phyloP scores from a whole-genome alignment of 1,140 invertebrate genomes.

The Drosophila kepulauana region DNA sequence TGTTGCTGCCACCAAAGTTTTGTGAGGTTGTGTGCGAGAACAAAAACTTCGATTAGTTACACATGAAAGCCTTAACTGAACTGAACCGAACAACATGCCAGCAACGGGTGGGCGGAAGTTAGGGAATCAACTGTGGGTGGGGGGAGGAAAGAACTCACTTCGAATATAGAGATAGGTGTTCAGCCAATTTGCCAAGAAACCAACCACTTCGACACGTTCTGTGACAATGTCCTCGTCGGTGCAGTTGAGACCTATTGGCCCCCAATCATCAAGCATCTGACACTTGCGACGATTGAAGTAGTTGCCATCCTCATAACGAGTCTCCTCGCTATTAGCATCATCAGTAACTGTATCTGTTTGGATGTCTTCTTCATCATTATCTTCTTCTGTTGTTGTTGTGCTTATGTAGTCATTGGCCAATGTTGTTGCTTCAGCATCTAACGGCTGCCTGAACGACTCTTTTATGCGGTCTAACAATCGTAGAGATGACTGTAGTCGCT shows the following conservation, averaged over 20 bases:
- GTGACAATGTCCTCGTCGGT: constrained; percentile 58
- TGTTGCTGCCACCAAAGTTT: neutral
- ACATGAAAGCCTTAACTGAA: constrained; percentile 55
- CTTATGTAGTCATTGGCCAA: constrained; percentile 40
- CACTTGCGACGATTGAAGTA: constrained; percentile 60
- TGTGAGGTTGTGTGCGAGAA: constrained; percentile 17
- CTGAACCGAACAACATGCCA: constrained; percentile 3
- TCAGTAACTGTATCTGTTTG: constrained; percentile 5
- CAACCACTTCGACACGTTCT: constrained; percentile 71
- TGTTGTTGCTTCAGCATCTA: constrained; percentile 25
- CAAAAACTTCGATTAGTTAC: constrained; percentile 61
- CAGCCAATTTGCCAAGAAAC: constrained; percentile 75
- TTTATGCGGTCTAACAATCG: constrained; percentile 51
- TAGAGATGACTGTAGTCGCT: constrained; percentile 54
- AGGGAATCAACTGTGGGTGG: neutral
- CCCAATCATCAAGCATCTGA: constrained; percentile 68
- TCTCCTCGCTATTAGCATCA: neutral
- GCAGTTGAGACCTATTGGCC: constrained; percentile 65
- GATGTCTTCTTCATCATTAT: constrained; percentile 18
- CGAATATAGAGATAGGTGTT: constrained; percentile 64
- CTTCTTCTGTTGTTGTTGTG: constrained; percentile 27
- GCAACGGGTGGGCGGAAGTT: neutral
- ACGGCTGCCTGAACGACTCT: constrained; percentile 46
- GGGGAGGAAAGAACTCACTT: constrained; percentile 62
- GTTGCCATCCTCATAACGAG: constrained; percentile 26